Conservation (phyloP, 2,113 vertebrate species). For the Rhegmatorhina hoffmannsi region DNA sequence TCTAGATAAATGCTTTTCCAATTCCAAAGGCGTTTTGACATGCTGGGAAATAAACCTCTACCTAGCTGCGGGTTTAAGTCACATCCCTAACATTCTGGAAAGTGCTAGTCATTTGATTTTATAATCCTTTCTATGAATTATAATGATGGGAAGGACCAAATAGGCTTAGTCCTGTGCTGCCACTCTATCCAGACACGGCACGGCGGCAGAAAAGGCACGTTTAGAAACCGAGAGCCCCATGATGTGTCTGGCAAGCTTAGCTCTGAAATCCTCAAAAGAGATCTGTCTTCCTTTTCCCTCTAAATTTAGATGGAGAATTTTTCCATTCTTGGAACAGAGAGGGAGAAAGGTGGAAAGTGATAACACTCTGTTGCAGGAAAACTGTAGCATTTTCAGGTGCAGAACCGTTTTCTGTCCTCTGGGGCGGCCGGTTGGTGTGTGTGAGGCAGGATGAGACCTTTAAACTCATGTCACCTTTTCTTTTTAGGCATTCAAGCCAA, state of each 20-base stretch:
- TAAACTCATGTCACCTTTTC: conserved; percentile 64
- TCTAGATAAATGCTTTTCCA: conserved; percentile 46
- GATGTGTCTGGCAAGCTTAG: conserved; percentile 54
- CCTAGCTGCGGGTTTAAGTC: conserved; percentile 49
- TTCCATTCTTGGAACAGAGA: neutral
- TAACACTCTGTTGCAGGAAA: neutral
- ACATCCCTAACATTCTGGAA: conserved; percentile 11
- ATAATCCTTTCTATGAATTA: conserved; percentile 43
- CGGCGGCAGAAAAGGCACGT: conserved; percentile 21
- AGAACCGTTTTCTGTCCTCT: neutral
- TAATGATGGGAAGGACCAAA: conserved; percentile 43
- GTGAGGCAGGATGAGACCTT: conserved; percentile 38
- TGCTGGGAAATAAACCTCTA: conserved; percentile 31
- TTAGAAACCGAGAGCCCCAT: conserved; percentile 28
- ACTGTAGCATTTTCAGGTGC: neutral
- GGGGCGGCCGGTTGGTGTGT: neutral
- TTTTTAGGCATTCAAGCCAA: conserved; percentile 65
- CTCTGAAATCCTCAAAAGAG: conserved; percentile 47
- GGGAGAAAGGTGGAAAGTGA: conserved; percentile 25
- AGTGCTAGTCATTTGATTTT: conserved; percentile 43
- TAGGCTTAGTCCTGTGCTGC: conserved; percentile 59
- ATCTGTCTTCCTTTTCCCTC: conserved; percentile 36
- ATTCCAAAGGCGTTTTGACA: conserved; percentile 14
- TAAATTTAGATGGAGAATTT: conserved; percentile 60
- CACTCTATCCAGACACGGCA: conserved; percentile 17